These are phyloP conservation scores for Sphyrna mokarran DNA, from an alignment of 2,113 vertebrate genomes.

Conservation along the genomic window DNA sequence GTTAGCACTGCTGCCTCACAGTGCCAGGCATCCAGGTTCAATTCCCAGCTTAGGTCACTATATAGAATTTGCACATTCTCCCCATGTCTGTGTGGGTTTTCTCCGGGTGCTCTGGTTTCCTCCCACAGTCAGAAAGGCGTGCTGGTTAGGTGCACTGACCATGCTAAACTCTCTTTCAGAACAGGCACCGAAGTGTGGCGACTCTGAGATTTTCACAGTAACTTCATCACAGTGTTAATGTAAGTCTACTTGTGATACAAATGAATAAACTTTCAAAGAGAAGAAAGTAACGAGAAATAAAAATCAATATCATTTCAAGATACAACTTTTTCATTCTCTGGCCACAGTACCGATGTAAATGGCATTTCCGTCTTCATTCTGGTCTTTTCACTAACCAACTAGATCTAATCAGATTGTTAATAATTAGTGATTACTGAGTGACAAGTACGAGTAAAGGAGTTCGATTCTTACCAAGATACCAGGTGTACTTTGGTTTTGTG, in stretches of 20 bases:
- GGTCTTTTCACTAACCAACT: background rate
- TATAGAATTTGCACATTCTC: too few relatives aligned
- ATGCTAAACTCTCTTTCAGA: too few relatives aligned
- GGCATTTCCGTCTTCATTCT: background rate
- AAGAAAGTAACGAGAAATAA: background rate
- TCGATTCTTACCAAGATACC: background rate
- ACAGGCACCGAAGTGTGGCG: too few relatives aligned
- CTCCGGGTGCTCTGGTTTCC: too few relatives aligned
- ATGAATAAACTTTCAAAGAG: background rate
- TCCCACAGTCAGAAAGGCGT: too few relatives aligned
- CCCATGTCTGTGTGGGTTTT: too few relatives aligned
- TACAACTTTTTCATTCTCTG: background rate
- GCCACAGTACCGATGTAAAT: background rate
- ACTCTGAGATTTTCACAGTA: too few relatives aligned
- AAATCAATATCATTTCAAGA: background rate
- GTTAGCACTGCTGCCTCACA: too few relatives aligned
- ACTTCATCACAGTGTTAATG: too few relatives aligned
- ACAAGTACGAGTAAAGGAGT: background rate
- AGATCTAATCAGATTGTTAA: background rate
- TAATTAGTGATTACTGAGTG: background rate
- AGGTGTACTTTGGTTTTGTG: conserved; percentile 18
- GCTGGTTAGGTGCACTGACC: too few relatives aligned
- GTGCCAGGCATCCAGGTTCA: too few relatives aligned
- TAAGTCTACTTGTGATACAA: background rate
- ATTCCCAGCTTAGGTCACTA: too few relatives aligned